Evolutionary conservation across 2,113 vertebrate genomes (phyloP).

Genomic region (Fulica atra): DNA sequence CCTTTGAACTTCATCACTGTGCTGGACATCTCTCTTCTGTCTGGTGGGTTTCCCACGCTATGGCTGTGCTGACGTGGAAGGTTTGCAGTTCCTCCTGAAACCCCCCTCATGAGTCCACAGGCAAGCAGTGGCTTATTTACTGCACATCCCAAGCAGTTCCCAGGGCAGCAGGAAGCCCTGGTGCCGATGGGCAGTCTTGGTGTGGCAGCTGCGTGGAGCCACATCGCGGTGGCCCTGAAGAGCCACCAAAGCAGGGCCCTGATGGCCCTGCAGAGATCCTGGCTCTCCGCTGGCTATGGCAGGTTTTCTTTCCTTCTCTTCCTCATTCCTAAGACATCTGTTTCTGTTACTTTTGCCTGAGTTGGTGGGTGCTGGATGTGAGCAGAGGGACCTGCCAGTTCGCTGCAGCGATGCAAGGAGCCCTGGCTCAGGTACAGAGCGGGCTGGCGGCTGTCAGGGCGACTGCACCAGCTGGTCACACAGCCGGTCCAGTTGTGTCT

Average conservation of each 20-base stretch:
- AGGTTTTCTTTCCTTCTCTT: not conserved
- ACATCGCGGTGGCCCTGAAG: fast-evolving
- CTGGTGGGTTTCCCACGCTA: not conserved
- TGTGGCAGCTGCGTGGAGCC: fast-evolving
- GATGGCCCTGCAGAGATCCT: not conserved
- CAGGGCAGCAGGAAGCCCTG: not conserved
- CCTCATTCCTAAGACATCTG: not conserved
- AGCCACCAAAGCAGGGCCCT: not conserved
- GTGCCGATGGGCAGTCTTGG: fast-evolving
- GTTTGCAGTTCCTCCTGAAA: not conserved
- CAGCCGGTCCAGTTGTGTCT: fast-evolving
- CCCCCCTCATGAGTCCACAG: not conserved
- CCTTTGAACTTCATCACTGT: not conserved
- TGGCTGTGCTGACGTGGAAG: too few relatives aligned
- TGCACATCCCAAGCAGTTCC: not conserved
- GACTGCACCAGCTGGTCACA: fast-evolving
- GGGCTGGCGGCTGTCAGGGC: not conserved
- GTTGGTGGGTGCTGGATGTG: not conserved
- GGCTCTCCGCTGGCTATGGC: not conserved
- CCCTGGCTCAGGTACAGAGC: too few relatives aligned
- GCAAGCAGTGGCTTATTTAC: not conserved
- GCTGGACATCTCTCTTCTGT: fast-evolving
- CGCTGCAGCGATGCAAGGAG: fast-evolving
- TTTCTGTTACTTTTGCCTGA: not conserved
- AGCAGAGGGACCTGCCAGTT: not conserved